Base-by-base conservation (phyloP, 2,888 invertebrate genomes). In the Caenorhabditis doughertyi region DNA sequence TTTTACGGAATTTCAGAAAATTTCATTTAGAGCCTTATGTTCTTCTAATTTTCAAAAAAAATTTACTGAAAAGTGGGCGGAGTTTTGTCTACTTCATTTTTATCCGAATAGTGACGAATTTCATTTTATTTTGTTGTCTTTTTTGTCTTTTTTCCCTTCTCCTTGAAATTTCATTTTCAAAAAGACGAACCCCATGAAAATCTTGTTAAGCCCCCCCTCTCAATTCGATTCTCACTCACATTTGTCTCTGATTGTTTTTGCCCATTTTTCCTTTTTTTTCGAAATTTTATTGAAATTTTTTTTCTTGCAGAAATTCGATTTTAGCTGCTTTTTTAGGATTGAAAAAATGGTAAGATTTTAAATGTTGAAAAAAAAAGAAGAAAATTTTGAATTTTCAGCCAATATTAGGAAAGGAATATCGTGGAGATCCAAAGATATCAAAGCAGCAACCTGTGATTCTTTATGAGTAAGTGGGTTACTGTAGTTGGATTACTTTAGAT, bases 401-500 rank as follows among this genome's bases (percentile, higher is more conserved):
- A 56, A 35, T 51, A 21, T 18, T 72, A 49, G 65, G 68, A 67
- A 79, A 71, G 27, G 68, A 70, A 64, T 64, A 67, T 62, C 47
- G 35, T 8, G 21, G 16, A 9, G 62, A 49, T 7, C 16, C 3
- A 18, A 47, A 18, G 44, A 47, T 47, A 18, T 21, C 49, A 23
- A 39, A n/a, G 7, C 21, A 68, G 21, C 49, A 76, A 44, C 58
- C 70, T 0, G 47, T 35, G 5, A 21, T 70, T 4, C 25, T 79
- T 23, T 79, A 39, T 73, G 79, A 79, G 72, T 79, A 25, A 77
- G 68, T 76, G 56, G 3, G n/a, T n/a, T n/a, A n/a, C n/a, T n/a
- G n/a, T n/a, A n/a, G n/a, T n/a, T n/a, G n/a, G n/a, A n/a, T n/a
- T n/a, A n/a, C n/a, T n/a, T n/a, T n/a, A n/a, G n/a, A n/a, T n/a